These are phyloP conservation scores for Kryphioiulus occultus DNA, from an alignment of 2,888 invertebrate species.

Conservation along the genomic window DNA sequence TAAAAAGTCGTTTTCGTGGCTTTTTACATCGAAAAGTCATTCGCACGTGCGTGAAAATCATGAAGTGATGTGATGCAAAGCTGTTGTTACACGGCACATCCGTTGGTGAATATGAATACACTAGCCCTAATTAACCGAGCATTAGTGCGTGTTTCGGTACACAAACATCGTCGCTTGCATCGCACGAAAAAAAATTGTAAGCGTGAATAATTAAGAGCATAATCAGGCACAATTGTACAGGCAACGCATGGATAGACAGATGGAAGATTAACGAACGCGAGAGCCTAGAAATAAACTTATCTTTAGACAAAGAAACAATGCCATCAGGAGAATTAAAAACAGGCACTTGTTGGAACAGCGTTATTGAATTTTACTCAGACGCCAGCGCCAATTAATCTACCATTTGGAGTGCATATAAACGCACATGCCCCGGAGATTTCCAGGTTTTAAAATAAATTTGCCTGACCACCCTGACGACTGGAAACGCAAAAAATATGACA, in stretches of 20 bases:
- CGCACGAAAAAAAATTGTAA: not conserved
- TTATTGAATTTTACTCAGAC: not conserved
- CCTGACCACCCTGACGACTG: not conserved
- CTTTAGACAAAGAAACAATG: too few species aligned
- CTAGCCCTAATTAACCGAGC: conserved; percentile 23
- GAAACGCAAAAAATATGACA: too few species aligned
- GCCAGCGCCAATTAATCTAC: not conserved
- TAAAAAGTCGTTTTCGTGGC: not conserved
- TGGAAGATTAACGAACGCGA: not conserved
- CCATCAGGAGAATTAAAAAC: not conserved
- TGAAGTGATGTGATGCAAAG: not conserved
- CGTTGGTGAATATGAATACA: too few species aligned
- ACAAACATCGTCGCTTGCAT: not conserved
- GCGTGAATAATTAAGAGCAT: not conserved
- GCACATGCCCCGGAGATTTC: too few species aligned
- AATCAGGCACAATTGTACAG: not conserved
- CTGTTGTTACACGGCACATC: not conserved
- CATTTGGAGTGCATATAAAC: too few species aligned
- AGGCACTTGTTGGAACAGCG: not conserved
- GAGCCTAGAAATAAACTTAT: not conserved
- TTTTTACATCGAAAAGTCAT: not conserved
- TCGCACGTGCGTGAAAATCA: not conserved
- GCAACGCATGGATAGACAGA: not conserved
- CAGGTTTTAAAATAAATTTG: not conserved
- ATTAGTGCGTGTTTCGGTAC: not conserved